Evolutionary conservation across 2,888 invertebrate species (phyloP).

Genomic region (Cartodere bifasciata): DNA sequence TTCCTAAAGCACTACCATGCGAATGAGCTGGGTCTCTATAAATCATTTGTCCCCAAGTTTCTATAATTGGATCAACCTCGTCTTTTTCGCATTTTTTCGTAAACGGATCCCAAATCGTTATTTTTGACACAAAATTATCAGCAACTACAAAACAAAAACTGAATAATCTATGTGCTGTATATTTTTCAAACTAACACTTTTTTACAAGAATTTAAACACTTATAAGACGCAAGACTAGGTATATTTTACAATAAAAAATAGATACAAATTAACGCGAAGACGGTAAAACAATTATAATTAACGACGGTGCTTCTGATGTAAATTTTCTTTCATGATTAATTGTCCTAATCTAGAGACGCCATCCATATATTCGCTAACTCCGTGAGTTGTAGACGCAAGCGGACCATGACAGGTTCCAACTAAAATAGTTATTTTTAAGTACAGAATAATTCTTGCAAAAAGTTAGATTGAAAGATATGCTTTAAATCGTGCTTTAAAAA

Average conservation of each 20-base stretch:
- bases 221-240: too few species aligned
- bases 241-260: too few species aligned
- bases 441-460: too few species aligned
- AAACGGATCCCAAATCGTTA: slow-evolving; percentile 24
- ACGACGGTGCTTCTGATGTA: too few species aligned
- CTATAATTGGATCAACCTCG: slow-evolving; percentile 13
- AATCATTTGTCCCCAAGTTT: slow-evolving; percentile 24
- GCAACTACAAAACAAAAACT: too few species aligned
- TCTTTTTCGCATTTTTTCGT: slow-evolving; percentile 17
- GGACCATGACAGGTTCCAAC: slow-evolving; percentile 14
- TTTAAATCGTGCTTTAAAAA: too few species aligned
- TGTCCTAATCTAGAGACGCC: slow-evolving; percentile 46
- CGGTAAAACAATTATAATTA: slow-evolving; percentile 6
- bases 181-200: too few species aligned
- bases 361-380: slow-evolving; percentile 49
- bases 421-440: too few species aligned
- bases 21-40: slow-evolving; percentile 21
- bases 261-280: too few species aligned
- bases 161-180: slow-evolving; percentile 6
- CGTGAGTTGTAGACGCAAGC: slow-evolving; percentile 18
- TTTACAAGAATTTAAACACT: too few species aligned
- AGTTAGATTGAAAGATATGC: too few species aligned
- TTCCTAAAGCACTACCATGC: slow-evolving; percentile 17
- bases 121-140: too few species aligned
- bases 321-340: slow-evolving; percentile 45